Evolutionary conservation across 2,888 invertebrate species (phyloP).

Genomic region (Sinodicranocentrus sp.): DNA sequence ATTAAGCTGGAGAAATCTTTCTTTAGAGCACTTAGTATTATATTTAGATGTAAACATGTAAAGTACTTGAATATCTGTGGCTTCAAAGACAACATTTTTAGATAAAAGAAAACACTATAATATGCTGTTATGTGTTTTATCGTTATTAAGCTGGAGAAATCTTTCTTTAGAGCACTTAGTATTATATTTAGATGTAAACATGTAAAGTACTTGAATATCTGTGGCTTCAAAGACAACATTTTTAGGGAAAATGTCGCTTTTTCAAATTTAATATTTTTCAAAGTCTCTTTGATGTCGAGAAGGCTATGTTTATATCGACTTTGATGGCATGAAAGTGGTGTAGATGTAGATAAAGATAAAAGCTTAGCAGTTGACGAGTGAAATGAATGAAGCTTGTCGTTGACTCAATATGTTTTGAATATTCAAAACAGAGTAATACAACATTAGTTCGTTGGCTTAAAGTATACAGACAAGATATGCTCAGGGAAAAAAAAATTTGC

Average conservation of each 20-base stretch:
- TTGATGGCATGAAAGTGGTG: conserved; percentile 33
- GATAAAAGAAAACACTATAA: too few relatives aligned
- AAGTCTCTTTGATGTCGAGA: conserved; percentile 61
- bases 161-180: too few relatives aligned
- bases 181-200: too few relatives aligned
- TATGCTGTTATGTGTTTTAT: too few relatives aligned
- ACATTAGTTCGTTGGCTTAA: too few relatives aligned
- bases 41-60: too few relatives aligned
- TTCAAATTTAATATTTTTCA: conserved; percentile 72
- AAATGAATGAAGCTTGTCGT: conserved; percentile 9
- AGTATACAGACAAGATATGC: too few relatives aligned
- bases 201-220: conserved; percentile 53
- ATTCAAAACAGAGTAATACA: too few relatives aligned
- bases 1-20: too few relatives aligned
- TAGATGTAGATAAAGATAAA: conserved; percentile 26
- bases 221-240: conserved; percentile 68
- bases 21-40: too few relatives aligned
- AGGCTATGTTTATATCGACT: conserved; percentile 34
- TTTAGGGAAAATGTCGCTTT: conserved; percentile 56
- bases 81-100: conserved; percentile 65
- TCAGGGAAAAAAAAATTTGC: neutral
- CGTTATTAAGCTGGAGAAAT: too few relatives aligned
- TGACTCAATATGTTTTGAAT: too few relatives aligned
- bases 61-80: conserved; percentile 58
- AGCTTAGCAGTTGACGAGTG: neutral